Percentiles rank a stretch among this genome's conserved stretches.
Conservation (phyloP, 2,888 invertebrate species). For the Rhopalosiphum nymphaeae region DNA sequence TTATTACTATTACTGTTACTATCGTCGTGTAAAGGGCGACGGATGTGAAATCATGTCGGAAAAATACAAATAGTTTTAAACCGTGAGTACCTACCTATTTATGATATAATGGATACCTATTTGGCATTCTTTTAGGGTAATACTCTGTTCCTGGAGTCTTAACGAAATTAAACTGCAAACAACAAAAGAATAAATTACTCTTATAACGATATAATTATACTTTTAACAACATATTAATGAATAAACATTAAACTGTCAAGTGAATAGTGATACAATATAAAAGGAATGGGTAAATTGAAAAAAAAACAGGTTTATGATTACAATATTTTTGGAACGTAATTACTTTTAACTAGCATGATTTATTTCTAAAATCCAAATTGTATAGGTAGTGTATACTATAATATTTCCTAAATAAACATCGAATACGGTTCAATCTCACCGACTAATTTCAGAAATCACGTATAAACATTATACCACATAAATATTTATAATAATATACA, state of each 20-base stretch:
- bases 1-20: neutral
- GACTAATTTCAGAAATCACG: neutral
- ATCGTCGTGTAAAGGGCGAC: neutral
- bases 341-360: constrained; percentile 18
- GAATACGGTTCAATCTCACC: neutral
- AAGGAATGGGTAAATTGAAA: constrained; percentile 33
- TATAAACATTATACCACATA: neutral
- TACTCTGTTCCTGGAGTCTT: neutral
- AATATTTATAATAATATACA: neutral
- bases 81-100: neutral
- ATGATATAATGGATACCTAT: neutral
- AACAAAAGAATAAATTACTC: constrained; percentile 43
- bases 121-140: neutral
- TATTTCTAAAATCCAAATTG: constrained; percentile 30
- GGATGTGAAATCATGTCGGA: neutral
- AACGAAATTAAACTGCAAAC: constrained; percentile 1
- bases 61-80: neutral
- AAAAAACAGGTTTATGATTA: constrained; percentile 40
- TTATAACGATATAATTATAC: constrained; percentile 43
- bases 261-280: neutral
- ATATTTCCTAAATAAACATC: neutral
- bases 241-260: constrained; percentile 51
- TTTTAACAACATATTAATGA: constrained; percentile 38
- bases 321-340: constrained; percentile 29
- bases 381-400: neutral